Percentiles rank a stretch among this genome's conserved stretches.
These are phyloP conservation scores for Pitta sordida DNA, from an alignment of 2,113 vertebrate species.

Conservation along the genomic window DNA sequence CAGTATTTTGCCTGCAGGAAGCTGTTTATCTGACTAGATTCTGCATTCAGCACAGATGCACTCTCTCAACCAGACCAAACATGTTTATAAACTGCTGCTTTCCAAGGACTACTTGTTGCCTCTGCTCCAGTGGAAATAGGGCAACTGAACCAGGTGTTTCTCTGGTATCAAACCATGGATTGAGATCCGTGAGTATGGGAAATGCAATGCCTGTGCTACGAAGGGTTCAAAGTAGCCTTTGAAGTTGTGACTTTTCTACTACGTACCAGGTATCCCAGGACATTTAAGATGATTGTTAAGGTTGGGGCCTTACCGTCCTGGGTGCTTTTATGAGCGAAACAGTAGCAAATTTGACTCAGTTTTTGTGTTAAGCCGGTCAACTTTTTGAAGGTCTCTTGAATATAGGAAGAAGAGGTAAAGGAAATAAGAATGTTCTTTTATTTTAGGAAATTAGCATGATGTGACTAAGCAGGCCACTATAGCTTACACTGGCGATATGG, in stretches of 20 bases:
- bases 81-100: not conserved
- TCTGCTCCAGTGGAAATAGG: not conserved
- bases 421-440: not conserved
- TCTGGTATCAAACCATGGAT: not conserved
- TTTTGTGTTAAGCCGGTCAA: not conserved
- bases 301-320: not conserved
- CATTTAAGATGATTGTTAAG: not conserved
- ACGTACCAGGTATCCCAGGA: not conserved
- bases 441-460: not conserved
- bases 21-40: not conserved
- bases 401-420: not conserved
- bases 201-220: not conserved
- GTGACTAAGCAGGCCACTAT: not conserved
- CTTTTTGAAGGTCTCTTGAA: not conserved
- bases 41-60: not conserved
- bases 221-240: not conserved
- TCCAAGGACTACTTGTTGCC: not conserved
- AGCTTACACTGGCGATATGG: not conserved
- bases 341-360: not conserved
- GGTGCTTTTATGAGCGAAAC: not conserved
- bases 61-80: not conserved
- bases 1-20: not conserved
- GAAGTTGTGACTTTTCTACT: not conserved
- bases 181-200: not conserved
- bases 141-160: not conserved